Percentiles rank a stretch among this genome's conserved stretches.
phyloP scores from a whole-genome alignment of 2,113 vertebrate genomes.

The Acanthochromis polyacanthus region DNA sequence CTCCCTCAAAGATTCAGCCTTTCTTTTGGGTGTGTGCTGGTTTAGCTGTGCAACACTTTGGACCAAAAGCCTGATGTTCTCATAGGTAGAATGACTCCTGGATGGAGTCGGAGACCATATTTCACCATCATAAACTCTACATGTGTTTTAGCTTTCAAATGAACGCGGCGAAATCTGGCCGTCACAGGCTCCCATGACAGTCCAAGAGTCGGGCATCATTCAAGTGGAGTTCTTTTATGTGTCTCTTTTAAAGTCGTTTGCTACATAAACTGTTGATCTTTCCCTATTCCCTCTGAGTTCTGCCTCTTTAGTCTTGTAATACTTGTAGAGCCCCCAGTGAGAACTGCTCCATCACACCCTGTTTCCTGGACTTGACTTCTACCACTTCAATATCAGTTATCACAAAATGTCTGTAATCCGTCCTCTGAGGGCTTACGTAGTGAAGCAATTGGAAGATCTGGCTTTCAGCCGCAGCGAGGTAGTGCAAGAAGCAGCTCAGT shows the following conservation, averaged over 20 bases:
- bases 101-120: constrained; percentile 40
- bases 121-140: constrained; percentile 58
- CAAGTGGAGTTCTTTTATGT: constrained; percentile 41
- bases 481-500: constrained; percentile 29
- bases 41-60: constrained; percentile 24
- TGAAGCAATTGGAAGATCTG: constrained; percentile 57
- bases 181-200: constrained; percentile 19
- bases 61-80: constrained; percentile 43
- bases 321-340: constrained; percentile 61
- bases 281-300: constrained; percentile 40
- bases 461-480: constrained; percentile 39
- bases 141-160: constrained; percentile 68
- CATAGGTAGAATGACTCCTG: constrained; percentile 55
- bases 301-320: constrained; percentile 40
- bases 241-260: constrained; percentile 49
- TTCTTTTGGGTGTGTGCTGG: constrained; percentile 5
- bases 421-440: constrained; percentile 58
- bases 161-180: constrained; percentile 50
- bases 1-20: constrained; percentile 15
- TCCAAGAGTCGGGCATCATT: constrained; percentile 37
- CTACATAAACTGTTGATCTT: constrained; percentile 62
- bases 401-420: constrained; percentile 64
- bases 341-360: constrained; percentile 60
- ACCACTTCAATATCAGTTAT: constrained; percentile 74
- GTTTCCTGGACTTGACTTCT: constrained; percentile 73